Percentiles rank a stretch among this genome's conserved stretches.
Conservation (phyloP, 2,888 invertebrate genomes). For the Mongoloraphidia duomilia region DNA sequence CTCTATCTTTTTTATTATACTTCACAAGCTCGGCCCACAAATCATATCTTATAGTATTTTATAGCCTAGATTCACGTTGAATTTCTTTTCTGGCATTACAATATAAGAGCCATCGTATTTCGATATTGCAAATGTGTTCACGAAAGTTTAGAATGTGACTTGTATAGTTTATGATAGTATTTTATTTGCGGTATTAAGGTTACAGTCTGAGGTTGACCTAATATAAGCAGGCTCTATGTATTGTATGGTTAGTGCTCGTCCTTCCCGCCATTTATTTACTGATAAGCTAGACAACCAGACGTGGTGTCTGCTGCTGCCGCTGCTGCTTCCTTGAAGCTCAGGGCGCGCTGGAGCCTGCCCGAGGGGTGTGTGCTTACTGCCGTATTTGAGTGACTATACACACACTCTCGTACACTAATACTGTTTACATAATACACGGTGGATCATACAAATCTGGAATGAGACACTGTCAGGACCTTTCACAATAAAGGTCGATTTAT, state of each 20-base stretch:
- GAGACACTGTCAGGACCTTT: no score
- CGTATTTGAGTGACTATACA: no score
- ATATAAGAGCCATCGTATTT: slow-evolving; percentile 8
- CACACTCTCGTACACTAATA: no score
- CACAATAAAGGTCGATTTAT: no score
- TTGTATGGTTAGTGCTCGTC: background rate
- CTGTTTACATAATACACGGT: no score
- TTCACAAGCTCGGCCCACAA: slow-evolving; percentile 24
- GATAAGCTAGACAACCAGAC: slow-evolving; percentile 4
- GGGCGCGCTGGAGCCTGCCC: background rate
- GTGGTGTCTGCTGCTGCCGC: background rate
- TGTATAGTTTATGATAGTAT: background rate
- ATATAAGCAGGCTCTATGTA: background rate
- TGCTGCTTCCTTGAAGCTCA: no score
- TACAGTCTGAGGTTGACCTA: slow-evolving; percentile 1
- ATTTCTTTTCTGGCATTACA: slow-evolving; percentile 8
- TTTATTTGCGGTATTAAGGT: background rate
- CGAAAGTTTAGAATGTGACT: background rate
- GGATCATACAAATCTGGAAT: no score
- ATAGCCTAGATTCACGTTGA: slow-evolving; percentile 11
- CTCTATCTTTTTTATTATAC: slow-evolving; percentile 31
- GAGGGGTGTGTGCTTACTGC: no score
- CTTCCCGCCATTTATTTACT: slow-evolving; percentile 5
- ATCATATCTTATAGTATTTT: slow-evolving; percentile 21
- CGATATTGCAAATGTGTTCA: slow-evolving; percentile 10